Conservation (phyloP, 2,888 invertebrate genomes). For the Cordilura impudica region DNA sequence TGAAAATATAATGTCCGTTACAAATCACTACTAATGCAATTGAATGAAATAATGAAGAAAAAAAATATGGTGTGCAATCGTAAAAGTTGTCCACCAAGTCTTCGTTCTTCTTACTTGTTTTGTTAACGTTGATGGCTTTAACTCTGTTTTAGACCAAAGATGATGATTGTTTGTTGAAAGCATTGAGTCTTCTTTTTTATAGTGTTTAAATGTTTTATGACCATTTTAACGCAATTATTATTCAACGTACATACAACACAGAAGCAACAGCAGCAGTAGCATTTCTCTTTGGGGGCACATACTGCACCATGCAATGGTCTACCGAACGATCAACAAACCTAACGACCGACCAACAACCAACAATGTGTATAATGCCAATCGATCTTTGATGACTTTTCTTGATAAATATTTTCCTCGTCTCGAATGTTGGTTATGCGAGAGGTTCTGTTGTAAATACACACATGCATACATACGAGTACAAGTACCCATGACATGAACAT, state of each 20-base stretch:
- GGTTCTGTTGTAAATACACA: constrained; percentile 48
- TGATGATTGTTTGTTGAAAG: constrained; percentile 50
- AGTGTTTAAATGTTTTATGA: constrained; percentile 47
- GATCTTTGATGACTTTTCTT: constrained; percentile 73
- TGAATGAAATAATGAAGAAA: constrained; percentile 6
- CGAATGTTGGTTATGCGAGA: constrained; percentile 4
- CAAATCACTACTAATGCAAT: constrained; percentile 41
- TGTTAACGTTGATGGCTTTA: constrained; percentile 34
- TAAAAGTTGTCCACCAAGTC: constrained; percentile 36
- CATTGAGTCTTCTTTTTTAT: constrained; percentile 35
- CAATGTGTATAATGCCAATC: constrained; percentile 70
- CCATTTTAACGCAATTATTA: constrained; percentile 57
- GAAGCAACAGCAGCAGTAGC: constrained; percentile 51
- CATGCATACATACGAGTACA: too few relatives aligned
- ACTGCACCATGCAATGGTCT: background rate
- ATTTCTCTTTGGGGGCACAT: constrained; percentile 60
- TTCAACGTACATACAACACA: constrained; percentile 45
- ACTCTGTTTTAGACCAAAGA: constrained; percentile 46
- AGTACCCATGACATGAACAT: too few relatives aligned
- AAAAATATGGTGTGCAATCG: constrained; percentile 48
- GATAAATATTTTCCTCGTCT: constrained; percentile 66
- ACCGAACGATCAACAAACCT: constrained; percentile 35
- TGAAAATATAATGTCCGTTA: constrained; percentile 59
- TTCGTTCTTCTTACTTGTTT: constrained; percentile 27
- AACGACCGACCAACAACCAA: constrained; percentile 17